Conservation (phyloP, 2,797 vertebrate genomes). For the Knipowitschia caucasica region DNA sequence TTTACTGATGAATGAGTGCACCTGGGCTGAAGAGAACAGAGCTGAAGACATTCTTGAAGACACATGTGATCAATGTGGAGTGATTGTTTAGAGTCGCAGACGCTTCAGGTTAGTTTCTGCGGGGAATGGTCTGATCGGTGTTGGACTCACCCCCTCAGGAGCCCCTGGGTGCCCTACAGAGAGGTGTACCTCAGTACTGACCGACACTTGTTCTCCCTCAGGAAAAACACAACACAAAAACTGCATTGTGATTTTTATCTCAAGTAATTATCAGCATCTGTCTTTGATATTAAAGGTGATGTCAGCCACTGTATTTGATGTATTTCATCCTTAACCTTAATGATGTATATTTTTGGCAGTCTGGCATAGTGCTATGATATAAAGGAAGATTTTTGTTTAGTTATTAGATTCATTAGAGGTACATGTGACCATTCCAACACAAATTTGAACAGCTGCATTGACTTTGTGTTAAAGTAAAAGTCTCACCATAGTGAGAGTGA, state of each 20-base stretch:
- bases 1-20: too few species aligned
- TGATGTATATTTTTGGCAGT: too few species aligned
- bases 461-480: slow-evolving; percentile 1
- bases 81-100: slow-evolving; percentile 14
- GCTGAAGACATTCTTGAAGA: not conserved
- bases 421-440: slow-evolving; percentile 47
- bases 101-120: slow-evolving; percentile 33
- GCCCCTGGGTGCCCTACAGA: slow-evolving; percentile 49
- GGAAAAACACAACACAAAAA: slow-evolving; percentile 58
- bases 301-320: too few species aligned
- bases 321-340: too few species aligned
- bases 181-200: slow-evolving; percentile 57
- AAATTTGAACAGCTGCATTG: slow-evolving; percentile 24
- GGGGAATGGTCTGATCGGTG: slow-evolving; percentile 48
- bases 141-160: slow-evolving; percentile 70
- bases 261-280: too few species aligned
- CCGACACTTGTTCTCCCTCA: slow-evolving; percentile 73
- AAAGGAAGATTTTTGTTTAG: too few species aligned
- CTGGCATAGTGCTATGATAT: too few species aligned
- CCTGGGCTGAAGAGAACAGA: not conserved
- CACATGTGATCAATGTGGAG: not conserved
- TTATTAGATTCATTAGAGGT: too few species aligned
- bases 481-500: slow-evolving; percentile 82
- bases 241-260: too few species aligned
- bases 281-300: too few species aligned